Base-by-base conservation (phyloP, 2,113 vertebrate species). In the Ophthalmolycus amberensis region DNA sequence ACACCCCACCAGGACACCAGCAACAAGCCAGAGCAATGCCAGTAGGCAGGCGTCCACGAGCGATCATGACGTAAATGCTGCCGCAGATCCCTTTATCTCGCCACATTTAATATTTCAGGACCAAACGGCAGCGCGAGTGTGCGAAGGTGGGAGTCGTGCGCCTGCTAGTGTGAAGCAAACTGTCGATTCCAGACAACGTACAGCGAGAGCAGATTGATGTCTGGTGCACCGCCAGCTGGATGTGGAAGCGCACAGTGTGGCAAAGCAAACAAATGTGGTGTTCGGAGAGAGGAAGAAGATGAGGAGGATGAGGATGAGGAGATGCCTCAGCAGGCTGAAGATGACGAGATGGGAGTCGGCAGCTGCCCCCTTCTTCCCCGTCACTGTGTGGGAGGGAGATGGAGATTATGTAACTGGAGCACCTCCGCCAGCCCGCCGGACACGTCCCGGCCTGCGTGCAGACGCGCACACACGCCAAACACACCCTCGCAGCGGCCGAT, bases 291-390 rank as follows among this genome's bases (percentile, higher is more conserved):
- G 18, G 54, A 76, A 63, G 72, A 65, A 10, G 42, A 38, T 14
- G 54, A 76, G 71, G 69, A 75, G 82, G 68, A 74, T 76, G 64
- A 66, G 18, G 37, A 40, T 15, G 56, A 77, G 72, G 60, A 71
- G 79, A 80, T 25, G 72, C 60, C 60, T 71, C 77, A 75, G 89
- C 71, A 76, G 63, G 73, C 42, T 56, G 69, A 70, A 74, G 85
- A 90, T 91, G 91, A 94, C 70, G 73, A 80, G 90, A 92, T 89
- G 67, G 73, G 82, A 89, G 84, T 80, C 75, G 85, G 86, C 92
- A 93, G 82, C 83, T 89, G 72, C 84, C 84, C 62, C 76, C 84
- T 73, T 76, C 85, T 72, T 80, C 65, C 18, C 83, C 59, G 82
- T 90, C 89, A 87, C 62, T 37, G 79, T 48, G 83, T 54, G 50